A percentile compares a stretch with the other conserved stretches of the same genome.
Conservation (phyloP, 2,797 vertebrate genomes). For the Acomys russatus region DNA sequence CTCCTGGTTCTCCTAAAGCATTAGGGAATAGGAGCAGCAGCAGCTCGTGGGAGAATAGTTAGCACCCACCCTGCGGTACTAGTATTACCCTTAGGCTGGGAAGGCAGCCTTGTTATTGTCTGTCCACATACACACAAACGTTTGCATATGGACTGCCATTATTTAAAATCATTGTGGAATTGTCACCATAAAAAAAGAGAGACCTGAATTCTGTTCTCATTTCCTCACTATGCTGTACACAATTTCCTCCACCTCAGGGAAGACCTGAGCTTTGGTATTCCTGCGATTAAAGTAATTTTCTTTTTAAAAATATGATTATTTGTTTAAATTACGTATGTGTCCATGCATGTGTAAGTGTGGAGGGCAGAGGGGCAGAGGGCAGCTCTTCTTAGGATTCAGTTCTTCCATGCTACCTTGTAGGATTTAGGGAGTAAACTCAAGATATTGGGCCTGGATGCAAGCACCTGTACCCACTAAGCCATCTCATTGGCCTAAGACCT, state of each 20-base stretch:
- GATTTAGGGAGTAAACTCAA: not conserved
- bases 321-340: not conserved
- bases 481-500: not conserved
- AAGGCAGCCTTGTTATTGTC: not conserved
- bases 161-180: not conserved
- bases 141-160: not conserved
- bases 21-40: not conserved
- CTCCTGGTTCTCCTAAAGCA: not conserved
- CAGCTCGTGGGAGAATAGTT: not conserved
- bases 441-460: no score
- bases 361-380: not conserved
- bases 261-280: not conserved
- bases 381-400: not conserved
- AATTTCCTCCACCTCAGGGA: not conserved
- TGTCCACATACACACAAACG: not conserved
- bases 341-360: not conserved
- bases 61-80: not conserved
- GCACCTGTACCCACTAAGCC: not conserved
- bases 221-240: not conserved
- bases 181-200: not conserved
- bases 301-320: not conserved
- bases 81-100: not conserved
- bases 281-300: not conserved
- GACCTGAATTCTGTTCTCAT: not conserved
- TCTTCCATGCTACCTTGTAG: not conserved